Base-by-base conservation (phyloP, 2,113 vertebrate genomes). In the Chamaea fasciata region DNA sequence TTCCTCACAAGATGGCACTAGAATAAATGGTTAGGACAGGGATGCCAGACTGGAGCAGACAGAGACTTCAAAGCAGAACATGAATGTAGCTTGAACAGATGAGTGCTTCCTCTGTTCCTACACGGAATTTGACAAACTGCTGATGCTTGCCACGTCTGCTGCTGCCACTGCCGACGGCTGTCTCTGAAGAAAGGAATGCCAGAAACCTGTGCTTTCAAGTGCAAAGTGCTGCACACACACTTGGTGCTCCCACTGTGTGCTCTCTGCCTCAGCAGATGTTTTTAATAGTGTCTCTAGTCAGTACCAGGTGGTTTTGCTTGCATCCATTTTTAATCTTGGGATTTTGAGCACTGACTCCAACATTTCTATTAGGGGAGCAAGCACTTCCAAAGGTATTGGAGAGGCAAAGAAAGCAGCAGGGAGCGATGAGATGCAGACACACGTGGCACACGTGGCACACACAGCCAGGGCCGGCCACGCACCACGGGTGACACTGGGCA, bases 11-110 rank as follows among this genome's bases (percentile, higher is more conserved):
- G 76, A 80, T 20, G 26, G 30, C 83, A 55, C 50, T 27, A 39
- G 23, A 68, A 80, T 16, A 75, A 94, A 83, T 3, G 64, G 33
- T 8, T 23, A 50, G 81, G 73, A 60, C 65, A 89, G 52, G 14
- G 44, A 56, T 64, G 64, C 47, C 93, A 75, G 62, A 30, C 53
- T 52, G 22, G 0, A 8, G 60, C 77, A 68, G 52, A 75, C 47
- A 44, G 65, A 44, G 64, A 39, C 44, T 81, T 82, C 26, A 87
- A 94, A 89, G 74, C 65, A 64, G 63, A 94, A 31, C 77, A 84
- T 27, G 63, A 87, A 82, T 9, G 60, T 22, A 75, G 74, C 74
- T 68, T 28, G 49, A 92, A 60, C 35, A 91, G 83, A 68, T 22
- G 73, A 95, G 69, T 33, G 69, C 39, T 86, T 70, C 62, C 87